Conservation (phyloP, 2,113 vertebrate species). For the Cyrtonyx montezumae region DNA sequence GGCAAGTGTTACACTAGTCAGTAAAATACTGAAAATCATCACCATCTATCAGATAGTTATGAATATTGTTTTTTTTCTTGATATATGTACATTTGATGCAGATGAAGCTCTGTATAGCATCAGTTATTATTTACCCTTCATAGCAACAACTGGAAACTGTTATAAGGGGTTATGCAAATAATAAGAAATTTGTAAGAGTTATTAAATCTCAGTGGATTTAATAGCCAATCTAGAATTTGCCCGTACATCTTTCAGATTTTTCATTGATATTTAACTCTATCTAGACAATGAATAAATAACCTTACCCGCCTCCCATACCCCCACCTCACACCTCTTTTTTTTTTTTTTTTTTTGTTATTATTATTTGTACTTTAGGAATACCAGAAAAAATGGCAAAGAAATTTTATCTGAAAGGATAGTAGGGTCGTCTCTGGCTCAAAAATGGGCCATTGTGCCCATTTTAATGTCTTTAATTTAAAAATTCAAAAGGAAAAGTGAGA, state of each 20-base stretch:
- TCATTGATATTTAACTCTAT: background rate
- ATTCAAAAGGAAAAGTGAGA: slow-evolving; percentile 4
- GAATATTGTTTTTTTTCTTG: background rate
- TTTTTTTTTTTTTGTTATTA: too few relatives aligned
- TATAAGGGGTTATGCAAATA: background rate
- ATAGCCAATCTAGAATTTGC: background rate
- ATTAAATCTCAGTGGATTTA: background rate
- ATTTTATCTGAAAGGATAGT: background rate
- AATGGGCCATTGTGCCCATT: background rate
- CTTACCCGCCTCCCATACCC: too few relatives aligned
- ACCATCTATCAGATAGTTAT: background rate
- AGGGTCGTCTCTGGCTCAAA: background rate
- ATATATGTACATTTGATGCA: background rate
- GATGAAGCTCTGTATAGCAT: background rate
- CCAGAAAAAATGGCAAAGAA: background rate
- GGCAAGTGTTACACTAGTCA: background rate
- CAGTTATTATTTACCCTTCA: background rate
- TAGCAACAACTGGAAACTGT: background rate
- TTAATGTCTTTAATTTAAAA: background rate
- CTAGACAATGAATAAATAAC: background rate
- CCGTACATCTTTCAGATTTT: background rate
- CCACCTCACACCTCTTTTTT: too few relatives aligned
- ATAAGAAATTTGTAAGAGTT: background rate
- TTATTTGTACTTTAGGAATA: background rate
- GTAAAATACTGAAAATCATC: background rate